Base-by-base conservation (phyloP, 2,888 invertebrate species). In the Dorcus hopei region DNA sequence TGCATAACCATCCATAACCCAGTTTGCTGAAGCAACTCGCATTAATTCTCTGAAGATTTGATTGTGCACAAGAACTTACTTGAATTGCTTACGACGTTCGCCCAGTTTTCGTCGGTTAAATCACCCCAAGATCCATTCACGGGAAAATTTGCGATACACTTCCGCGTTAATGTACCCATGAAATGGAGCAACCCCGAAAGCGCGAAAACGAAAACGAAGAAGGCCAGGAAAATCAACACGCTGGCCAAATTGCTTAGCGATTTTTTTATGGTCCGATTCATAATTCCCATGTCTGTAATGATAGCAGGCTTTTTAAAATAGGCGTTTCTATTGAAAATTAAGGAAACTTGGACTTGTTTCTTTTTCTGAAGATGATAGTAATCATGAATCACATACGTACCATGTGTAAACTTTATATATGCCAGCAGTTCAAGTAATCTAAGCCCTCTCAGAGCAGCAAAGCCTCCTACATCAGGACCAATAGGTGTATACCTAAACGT, bases 241-340 rank as follows among this genome's bases (percentile, higher is more conserved):
- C 98, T 97, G 77, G 97, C 89, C 76, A 98, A 92, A 87, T 97
- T 96, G 85, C 96, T 96, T 80, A 97, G 97, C 72, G 97, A 97
- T 84, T 97, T 97, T 85, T 98, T 95, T 80, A 98, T 96, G 84
- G 98, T 97, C 80, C 97, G 97, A 77, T 97, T 97, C 85, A 98
- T 97, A 77, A 97, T 97, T 87, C 97, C 97, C 85, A 98, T 87
- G 83, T 97, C 97, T 97, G 80, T 52, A 76, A 77, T 65, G 49
- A 33, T 33, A 33, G 3, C 14, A 1, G 14, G 14, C 14, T 14
- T 14, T 14, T 14, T 14, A 14, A 14, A 14, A 14, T 14, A 97
- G 80, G 98, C 97, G 90, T 98, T 19, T 19, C 19, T 3, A 19
- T 2, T 19, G 19, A 19, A 19, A 19, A 19, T 19, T 19, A 19